Conservation (phyloP, 2,888 invertebrate genomes). For the Drosophila pseudotalamancana region DNA sequence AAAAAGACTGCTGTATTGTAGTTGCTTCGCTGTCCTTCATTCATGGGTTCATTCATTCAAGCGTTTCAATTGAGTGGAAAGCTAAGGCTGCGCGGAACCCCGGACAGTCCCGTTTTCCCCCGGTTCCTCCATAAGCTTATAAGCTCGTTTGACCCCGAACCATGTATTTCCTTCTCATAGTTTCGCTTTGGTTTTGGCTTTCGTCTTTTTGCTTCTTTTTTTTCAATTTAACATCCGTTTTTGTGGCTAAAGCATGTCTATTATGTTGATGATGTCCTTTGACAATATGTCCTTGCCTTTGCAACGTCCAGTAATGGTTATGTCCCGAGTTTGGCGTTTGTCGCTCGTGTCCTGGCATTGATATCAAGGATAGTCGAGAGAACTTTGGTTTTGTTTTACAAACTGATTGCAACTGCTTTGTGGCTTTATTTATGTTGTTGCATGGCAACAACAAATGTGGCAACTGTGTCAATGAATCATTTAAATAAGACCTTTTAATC, state of each 20-base stretch:
- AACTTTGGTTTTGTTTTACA: conserved; percentile 18
- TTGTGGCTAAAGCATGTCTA: conserved; percentile 66
- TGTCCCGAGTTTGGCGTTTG: conserved; percentile 55
- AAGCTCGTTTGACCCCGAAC: conserved; percentile 60
- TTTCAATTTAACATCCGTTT: conserved; percentile 69
- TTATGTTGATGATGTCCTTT: conserved; percentile 76
- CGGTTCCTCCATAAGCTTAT: conserved; percentile 58
- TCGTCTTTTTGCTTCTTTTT: conserved; percentile 26
- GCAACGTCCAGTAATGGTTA: conserved; percentile 33
- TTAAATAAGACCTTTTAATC: conserved; percentile 6
- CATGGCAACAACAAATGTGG: not conserved
- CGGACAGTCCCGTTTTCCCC: conserved; percentile 24
- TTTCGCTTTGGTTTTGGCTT: conserved; percentile 39
- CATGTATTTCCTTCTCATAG: conserved; percentile 58
- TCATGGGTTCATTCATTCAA: conserved; percentile 64
- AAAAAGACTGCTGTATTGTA: conserved; percentile 43
- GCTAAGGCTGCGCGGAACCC: conserved; percentile 37
- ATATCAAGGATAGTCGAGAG: conserved; percentile 26
- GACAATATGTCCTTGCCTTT: conserved; percentile 52
- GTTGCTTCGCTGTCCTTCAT: conserved; percentile 54
- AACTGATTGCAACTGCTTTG: conserved; percentile 35
- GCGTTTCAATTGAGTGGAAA: conserved; percentile 78
- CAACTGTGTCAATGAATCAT: conserved; percentile 14
- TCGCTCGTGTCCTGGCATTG: conserved; percentile 38
- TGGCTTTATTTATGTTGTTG: conserved; percentile 1